Evolutionary conservation across 2,113 vertebrate species (phyloP).

Genomic region (Myanophis thanlyinensis): DNA sequence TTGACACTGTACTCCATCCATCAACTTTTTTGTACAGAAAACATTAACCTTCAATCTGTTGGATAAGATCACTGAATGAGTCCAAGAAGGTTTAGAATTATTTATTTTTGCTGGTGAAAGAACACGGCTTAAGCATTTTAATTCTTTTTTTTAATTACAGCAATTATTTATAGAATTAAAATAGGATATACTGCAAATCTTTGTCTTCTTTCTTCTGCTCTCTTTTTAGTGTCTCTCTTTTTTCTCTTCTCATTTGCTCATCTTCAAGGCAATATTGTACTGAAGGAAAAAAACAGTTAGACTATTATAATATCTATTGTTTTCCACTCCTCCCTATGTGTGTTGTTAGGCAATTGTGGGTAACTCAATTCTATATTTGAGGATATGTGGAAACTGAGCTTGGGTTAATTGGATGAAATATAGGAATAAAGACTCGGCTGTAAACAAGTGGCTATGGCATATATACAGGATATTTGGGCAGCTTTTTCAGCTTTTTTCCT

Average conservation of each 20-base stretch:
- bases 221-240: not conserved
- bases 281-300: not conserved
- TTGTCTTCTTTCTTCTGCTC: not conserved
- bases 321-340: no score
- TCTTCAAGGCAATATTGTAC: not conserved
- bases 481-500: not conserved
- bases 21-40: not conserved
- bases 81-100: not conserved
- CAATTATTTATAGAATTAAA: not conserved
- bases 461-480: not conserved
- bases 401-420: not conserved
- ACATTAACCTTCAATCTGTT: conserved; percentile 14
- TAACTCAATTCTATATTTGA: not conserved
- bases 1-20: not conserved
- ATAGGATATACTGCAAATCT: not conserved
- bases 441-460: not conserved
- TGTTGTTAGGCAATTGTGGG: not conserved
- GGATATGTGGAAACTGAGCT: no score
- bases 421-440: not conserved
- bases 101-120: not conserved
- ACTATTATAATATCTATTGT: not conserved
- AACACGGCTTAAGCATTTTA: not conserved
- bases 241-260: not conserved
- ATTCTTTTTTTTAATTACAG: not conserved
- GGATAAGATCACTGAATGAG: not conserved